A percentile compares a stretch with the other conserved stretches of the same genome.
Conservation (phyloP, 2,888 invertebrate genomes). For the Alloplasta piceator region DNA sequence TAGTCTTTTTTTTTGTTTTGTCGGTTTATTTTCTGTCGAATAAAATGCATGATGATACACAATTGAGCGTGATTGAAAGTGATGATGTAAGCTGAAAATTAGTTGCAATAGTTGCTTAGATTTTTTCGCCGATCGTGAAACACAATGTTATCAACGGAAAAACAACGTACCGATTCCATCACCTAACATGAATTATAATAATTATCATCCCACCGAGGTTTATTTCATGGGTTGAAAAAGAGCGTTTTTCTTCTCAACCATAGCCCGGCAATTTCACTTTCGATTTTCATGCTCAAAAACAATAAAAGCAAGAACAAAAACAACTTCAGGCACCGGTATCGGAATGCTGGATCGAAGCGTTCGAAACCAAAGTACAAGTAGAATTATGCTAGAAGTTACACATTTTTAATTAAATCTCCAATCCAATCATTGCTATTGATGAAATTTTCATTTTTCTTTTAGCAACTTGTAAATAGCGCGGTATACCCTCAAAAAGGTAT, state of each 20-base stretch:
- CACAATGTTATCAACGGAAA: background rate
- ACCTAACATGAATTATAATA: background rate
- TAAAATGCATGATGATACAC: conserved; percentile 24
- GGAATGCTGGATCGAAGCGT: conserved; percentile 40
- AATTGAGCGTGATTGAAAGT: conserved; percentile 19
- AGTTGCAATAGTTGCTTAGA: conserved; percentile 35
- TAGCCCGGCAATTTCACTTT: conserved; percentile 48
- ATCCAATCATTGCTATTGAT: conserved; percentile 66
- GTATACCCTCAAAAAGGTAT: conserved; percentile 65
- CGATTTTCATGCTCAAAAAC: conserved; percentile 26
- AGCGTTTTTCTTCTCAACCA: conserved; percentile 51
- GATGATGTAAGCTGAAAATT: conserved; percentile 36
- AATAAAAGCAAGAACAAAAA: conserved; percentile 56
- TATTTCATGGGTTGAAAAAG: conserved; percentile 41
- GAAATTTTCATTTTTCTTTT: conserved; percentile 71
- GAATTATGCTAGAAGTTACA: conserved; percentile 71
- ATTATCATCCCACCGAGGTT: conserved; percentile 56
- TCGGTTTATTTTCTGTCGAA: conserved; percentile 50
- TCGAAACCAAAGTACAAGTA: conserved; percentile 74
- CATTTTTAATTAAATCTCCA: conserved; percentile 61
- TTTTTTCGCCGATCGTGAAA: conserved; percentile 20
- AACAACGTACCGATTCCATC: background rate
- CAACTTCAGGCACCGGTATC: conserved; percentile 65
- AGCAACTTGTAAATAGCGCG: conserved; percentile 69
- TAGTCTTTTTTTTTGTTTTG: conserved; percentile 71